These are phyloP conservation scores for Pyrgus malvae DNA, from an alignment of 2,888 invertebrate genomes.

Conservation along the genomic window DNA sequence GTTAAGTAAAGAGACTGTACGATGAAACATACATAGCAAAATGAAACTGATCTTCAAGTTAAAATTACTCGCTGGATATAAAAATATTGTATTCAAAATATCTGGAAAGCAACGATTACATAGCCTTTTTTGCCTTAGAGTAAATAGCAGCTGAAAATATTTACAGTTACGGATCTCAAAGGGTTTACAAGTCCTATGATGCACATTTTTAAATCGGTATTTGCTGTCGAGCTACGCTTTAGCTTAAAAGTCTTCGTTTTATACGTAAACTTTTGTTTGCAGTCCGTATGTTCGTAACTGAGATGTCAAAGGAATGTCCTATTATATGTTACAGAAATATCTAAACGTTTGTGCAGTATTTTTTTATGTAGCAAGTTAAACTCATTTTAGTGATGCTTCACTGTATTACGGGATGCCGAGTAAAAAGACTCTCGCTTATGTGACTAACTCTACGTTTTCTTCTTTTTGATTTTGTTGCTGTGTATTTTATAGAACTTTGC, in stretches of 20 bases:
- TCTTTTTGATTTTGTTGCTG: too few relatives aligned
- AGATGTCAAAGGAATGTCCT: slow-evolving; percentile 12
- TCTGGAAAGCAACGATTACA: too few relatives aligned
- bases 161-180: slow-evolving; percentile 5
- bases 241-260: slow-evolving; percentile 17
- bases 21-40: too few relatives aligned
- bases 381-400: neutral
- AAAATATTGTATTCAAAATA: too few relatives aligned
- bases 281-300: neutral
- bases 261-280: slow-evolving; percentile 8
- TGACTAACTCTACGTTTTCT: too few relatives aligned
- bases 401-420: too few relatives aligned
- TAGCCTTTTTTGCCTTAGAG: neutral
- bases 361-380: neutral
- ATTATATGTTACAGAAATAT: neutral
- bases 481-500: too few relatives aligned
- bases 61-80: too few relatives aligned
- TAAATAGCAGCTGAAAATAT: neutral
- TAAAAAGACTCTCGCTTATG: too few relatives aligned
- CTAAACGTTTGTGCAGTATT: neutral
- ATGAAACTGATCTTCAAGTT: too few relatives aligned
- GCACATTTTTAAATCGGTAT: slow-evolving; percentile 7
- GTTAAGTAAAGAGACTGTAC: too few relatives aligned
- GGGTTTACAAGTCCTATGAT: neutral
- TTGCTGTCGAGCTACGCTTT: slow-evolving; percentile 16